A percentile compares a stretch with the other conserved stretches of the same genome.
phyloP scores from a whole-genome alignment of 2,888 invertebrate genomes.

The Acanthopleura granulata region DNA sequence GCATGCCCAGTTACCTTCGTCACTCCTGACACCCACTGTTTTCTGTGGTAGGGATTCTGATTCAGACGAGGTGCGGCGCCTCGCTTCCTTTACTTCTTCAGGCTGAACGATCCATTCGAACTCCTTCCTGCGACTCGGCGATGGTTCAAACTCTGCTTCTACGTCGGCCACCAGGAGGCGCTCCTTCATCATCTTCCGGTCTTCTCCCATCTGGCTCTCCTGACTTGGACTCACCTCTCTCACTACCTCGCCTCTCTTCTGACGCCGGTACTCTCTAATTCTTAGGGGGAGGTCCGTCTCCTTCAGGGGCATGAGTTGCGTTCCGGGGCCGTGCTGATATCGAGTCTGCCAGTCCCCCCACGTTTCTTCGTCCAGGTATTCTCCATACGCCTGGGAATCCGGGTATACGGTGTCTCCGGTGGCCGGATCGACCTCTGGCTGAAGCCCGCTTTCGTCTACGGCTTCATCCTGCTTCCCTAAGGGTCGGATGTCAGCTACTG shows the following conservation, averaged over 20 bases:
- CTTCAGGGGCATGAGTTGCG: slow-evolving; percentile 91
- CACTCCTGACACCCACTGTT: neutral
- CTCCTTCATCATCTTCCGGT: slow-evolving; percentile 19
- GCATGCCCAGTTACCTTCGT: slow-evolving; percentile 10
- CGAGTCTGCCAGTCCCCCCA: slow-evolving; percentile 74
- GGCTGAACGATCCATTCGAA: slow-evolving; percentile 35
- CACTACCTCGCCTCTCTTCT: neutral
- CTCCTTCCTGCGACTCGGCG: slow-evolving; percentile 29
- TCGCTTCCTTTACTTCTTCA: slow-evolving; percentile 25
- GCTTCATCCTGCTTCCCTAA: slow-evolving; percentile 44
- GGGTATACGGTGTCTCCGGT: slow-evolving; percentile 51
- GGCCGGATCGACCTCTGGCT: slow-evolving; percentile 44
- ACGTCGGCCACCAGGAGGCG: slow-evolving; percentile 13
- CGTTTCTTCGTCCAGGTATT: slow-evolving; percentile 65
- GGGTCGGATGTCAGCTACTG: slow-evolving; percentile 48
- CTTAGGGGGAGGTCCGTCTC: slow-evolving; percentile 92
- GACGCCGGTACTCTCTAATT: slow-evolving; percentile 48
- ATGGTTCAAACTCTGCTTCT: neutral
- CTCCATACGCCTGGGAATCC: slow-evolving; percentile 54
- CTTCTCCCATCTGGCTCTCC: slow-evolving; percentile 17
- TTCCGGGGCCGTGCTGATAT: slow-evolving; percentile 97
- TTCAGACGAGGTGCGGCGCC: slow-evolving; percentile 16
- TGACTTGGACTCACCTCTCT: neutral
- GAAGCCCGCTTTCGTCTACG: slow-evolving; percentile 25
- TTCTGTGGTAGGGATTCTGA: neutral